Evolutionary conservation across 2,113 vertebrate species (phyloP).

Genomic region (Hippocampus comes): DNA sequence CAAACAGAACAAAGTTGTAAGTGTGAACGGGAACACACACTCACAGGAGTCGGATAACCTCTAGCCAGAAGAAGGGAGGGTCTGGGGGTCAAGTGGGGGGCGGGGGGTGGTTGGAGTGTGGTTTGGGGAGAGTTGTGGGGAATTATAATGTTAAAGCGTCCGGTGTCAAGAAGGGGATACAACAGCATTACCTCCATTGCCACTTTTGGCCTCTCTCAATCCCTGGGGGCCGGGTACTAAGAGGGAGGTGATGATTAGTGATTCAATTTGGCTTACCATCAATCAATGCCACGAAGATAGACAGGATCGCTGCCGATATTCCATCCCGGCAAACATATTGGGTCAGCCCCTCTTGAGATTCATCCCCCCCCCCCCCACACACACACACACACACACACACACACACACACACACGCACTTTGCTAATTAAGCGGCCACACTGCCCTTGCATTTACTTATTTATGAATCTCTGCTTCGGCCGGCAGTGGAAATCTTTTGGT

Average conservation of each 20-base stretch:
- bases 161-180: slow-evolving; percentile 50
- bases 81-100: slow-evolving; percentile 61
- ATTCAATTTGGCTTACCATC: slow-evolving; percentile 76
- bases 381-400: slow-evolving; percentile 29
- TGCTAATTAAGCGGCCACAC: slow-evolving; percentile 73
- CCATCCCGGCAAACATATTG: slow-evolving; percentile 56
- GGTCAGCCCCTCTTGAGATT: slow-evolving; percentile 57
- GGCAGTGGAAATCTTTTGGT: slow-evolving; percentile 57
- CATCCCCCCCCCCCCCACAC: slow-evolving; percentile 54
- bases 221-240: slow-evolving; percentile 59
- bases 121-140: slow-evolving; percentile 21
- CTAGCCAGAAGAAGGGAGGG: slow-evolving; percentile 67
- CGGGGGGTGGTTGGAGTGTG: slow-evolving; percentile 27
- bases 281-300: slow-evolving; percentile 68
- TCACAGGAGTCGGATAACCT: slow-evolving; percentile 65
- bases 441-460: slow-evolving; percentile 74
- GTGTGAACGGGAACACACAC: slow-evolving; percentile 53
- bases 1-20: slow-evolving; percentile 67
- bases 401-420: slow-evolving; percentile 26
- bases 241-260: slow-evolving; percentile 71
- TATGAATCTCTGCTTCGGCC: slow-evolving; percentile 71
- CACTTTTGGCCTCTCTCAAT: slow-evolving; percentile 57
- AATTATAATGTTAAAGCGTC: slow-evolving; percentile 50
- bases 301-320: slow-evolving; percentile 49
- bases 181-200: slow-evolving; percentile 47